A percentile compares a stretch with the other conserved stretches of the same genome.
phyloP scores from a whole-genome alignment of 1,140 invertebrate species.

The Spodoptera litura region DNA sequence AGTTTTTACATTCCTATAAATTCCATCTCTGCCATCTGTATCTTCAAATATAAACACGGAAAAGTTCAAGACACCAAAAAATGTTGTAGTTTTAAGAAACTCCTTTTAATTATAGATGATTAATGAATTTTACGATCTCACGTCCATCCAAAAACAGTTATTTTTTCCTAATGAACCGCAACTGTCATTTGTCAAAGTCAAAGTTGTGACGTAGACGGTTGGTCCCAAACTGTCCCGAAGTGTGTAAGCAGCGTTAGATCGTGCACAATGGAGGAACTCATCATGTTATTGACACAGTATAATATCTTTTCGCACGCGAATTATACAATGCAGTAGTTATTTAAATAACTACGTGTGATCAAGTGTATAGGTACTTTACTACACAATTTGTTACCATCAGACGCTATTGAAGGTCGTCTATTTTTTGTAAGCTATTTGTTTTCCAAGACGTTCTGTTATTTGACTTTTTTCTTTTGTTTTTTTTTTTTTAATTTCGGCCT shows the following conservation, averaged over 20 bases:
- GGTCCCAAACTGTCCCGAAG: neutral
- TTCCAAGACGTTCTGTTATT: no score
- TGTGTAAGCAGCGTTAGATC: neutral
- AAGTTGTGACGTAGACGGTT: neutral
- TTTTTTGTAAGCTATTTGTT: neutral
- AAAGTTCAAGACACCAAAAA: no score
- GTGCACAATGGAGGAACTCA: neutral
- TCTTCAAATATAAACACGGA: no score
- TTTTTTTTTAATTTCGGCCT: no score
- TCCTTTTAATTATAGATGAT: constrained; percentile 1
- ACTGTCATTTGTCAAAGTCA: constrained; percentile 21
- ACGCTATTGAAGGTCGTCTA: neutral
- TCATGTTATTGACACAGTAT: constrained; percentile 30
- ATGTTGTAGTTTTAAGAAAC: neutral
- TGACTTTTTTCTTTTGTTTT: no score
- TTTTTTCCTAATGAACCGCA: constrained; percentile 19
- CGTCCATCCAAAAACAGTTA: neutral
- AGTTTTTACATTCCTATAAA: no score
- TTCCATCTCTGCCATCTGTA: no score
- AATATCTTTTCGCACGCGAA: constrained; percentile 16
- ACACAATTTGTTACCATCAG: neutral
- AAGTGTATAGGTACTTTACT: neutral
- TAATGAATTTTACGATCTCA: constrained; percentile 2
- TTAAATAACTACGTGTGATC: constrained; percentile 1
- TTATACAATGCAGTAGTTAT: constrained; percentile 16